phyloP scores from a whole-genome alignment of 2,888 invertebrate genomes.

The Oegoconia quadripuncta region DNA sequence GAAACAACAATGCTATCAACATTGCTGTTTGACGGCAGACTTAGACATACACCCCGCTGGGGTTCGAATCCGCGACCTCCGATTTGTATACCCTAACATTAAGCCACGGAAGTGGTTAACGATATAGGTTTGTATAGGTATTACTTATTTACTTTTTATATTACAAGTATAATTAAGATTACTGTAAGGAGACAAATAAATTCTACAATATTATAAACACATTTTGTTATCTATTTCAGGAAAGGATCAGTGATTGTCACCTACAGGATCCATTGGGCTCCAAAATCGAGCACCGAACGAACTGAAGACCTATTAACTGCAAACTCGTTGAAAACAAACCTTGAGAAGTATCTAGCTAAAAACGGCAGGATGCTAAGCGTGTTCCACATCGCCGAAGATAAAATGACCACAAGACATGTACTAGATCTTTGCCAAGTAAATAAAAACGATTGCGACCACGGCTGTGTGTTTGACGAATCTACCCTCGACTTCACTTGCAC shows the following conservation, averaged over 20 bases:
- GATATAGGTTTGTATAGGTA: too few species aligned
- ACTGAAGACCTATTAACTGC: slow-evolving; percentile 73
- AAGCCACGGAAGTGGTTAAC: too few species aligned
- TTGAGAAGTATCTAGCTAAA: slow-evolving; percentile 67
- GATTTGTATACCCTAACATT: too few species aligned
- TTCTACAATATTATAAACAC: too few species aligned
- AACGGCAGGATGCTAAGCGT: slow-evolving; percentile 76
- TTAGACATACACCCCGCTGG: too few species aligned
- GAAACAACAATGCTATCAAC: too few species aligned
- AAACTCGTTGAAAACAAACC: slow-evolving; percentile 58
- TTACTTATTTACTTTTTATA: too few species aligned
- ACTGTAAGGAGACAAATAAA: too few species aligned
- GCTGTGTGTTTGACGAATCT: slow-evolving; percentile 82
- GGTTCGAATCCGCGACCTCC: too few species aligned
- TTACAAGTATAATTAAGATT: too few species aligned
- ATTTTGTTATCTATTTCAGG: slow-evolving; percentile 57
- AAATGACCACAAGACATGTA: slow-evolving; percentile 59
- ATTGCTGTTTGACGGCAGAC: too few species aligned
- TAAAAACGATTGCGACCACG: slow-evolving; percentile 82
- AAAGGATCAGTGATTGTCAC: slow-evolving; percentile 82
- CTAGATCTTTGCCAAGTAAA: slow-evolving; percentile 83
- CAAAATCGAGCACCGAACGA: slow-evolving; percentile 62
- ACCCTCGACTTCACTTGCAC: slow-evolving; percentile 82
- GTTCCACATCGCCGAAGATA: slow-evolving; percentile 73
- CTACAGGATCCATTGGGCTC: slow-evolving; percentile 83